Conservation (phyloP, 2,113 vertebrate genomes). For the Mirza zaza region DNA sequence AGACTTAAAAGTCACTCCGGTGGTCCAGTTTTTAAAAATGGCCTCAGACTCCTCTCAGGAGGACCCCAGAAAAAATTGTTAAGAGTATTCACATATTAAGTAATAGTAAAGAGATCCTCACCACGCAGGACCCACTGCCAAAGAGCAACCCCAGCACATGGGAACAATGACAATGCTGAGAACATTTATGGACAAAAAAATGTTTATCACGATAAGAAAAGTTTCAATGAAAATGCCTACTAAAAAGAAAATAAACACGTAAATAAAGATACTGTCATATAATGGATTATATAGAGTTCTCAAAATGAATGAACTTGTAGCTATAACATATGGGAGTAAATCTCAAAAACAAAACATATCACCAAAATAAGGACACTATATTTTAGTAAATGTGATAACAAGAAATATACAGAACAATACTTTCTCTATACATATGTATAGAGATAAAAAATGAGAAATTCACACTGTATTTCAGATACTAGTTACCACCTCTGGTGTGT, state of each 20-base stretch:
- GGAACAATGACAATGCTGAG: neutral
- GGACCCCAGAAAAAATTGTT: neutral
- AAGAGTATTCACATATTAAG: neutral
- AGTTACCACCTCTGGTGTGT: neutral
- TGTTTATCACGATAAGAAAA: neutral
- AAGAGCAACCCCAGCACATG: neutral
- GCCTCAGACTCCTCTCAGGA: neutral
- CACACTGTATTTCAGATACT: neutral
- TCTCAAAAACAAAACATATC: neutral
- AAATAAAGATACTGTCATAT: neutral
- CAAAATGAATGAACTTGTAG: neutral
- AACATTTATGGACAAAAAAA: neutral
- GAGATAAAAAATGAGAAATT: neutral
- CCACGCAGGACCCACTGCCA: fast-evolving
- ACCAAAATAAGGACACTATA: neutral
- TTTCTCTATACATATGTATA: neutral
- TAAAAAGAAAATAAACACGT: neutral
- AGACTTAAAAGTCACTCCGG: neutral
- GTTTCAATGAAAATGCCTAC: neutral
- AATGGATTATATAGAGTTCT: neutral
- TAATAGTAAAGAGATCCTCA: neutral
- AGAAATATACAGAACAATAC: neutral
- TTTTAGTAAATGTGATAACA: neutral
- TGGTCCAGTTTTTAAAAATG: neutral
- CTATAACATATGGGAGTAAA: neutral